phyloP scores from a whole-genome alignment of 2,797 vertebrate genomes.

The Perdix hodgsoniae region DNA sequence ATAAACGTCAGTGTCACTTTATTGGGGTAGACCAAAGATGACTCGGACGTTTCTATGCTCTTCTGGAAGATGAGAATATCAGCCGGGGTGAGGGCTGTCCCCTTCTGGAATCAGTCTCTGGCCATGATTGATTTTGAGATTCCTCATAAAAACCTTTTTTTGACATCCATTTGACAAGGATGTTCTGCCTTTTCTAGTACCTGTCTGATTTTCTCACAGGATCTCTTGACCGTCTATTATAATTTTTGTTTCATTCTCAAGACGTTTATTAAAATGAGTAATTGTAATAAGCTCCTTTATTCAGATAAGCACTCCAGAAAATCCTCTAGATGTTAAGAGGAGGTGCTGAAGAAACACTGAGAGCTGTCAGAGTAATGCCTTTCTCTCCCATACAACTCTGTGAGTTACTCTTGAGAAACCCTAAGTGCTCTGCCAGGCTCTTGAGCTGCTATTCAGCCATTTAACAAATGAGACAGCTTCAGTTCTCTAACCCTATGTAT shows the following conservation, averaged over 20 bases:
- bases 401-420: slow-evolving; percentile 16
- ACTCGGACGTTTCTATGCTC: not conserved
- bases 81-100: not conserved
- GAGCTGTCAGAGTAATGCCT: not conserved
- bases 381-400: not conserved
- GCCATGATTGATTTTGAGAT: not conserved
- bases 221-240: slow-evolving; percentile 23
- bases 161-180: not conserved
- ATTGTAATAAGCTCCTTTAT: slow-evolving; percentile 51
- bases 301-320: slow-evolving; percentile 61
- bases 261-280: slow-evolving; percentile 35
- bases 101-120: not conserved
- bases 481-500: not conserved
- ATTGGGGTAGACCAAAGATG: not conserved
- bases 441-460: not conserved
- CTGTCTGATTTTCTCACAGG: not conserved
- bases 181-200: slow-evolving; percentile 9
- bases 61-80: not conserved
- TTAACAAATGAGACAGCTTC: not conserved
- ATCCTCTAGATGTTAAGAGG: slow-evolving; percentile 37
- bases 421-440: not conserved
- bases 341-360: slow-evolving; percentile 39
- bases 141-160: not conserved
- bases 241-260: slow-evolving; percentile 52
- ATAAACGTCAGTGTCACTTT: not conserved